Evolutionary conservation across 2,113 vertebrate species (phyloP).

Genomic region (Eupsittula cactorum): DNA sequence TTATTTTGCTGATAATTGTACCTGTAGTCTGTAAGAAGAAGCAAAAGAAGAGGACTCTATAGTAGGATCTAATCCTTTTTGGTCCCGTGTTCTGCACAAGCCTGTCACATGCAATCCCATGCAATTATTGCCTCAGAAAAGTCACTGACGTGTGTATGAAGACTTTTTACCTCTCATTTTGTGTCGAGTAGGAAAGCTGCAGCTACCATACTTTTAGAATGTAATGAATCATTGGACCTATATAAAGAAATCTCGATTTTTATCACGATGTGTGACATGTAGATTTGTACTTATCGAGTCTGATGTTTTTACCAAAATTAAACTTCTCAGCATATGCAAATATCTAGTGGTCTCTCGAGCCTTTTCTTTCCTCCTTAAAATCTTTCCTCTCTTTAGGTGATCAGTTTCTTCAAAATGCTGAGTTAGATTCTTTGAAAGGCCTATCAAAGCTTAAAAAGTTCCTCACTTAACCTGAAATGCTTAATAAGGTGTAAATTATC

Average conservation of each 20-base stretch:
- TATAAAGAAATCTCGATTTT: not conserved
- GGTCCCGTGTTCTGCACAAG: not conserved
- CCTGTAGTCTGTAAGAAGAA: not conserved
- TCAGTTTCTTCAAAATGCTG: not conserved
- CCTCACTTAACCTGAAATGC: not conserved
- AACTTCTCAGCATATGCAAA: not conserved
- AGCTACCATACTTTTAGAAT: not conserved
- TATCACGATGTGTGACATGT: not conserved
- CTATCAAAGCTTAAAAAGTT: not conserved
- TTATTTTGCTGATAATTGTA: not conserved
- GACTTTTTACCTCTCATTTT: not conserved
- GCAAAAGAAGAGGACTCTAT: not conserved
- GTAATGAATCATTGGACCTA: not conserved
- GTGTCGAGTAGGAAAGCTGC: not conserved
- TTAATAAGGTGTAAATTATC: not conserved
- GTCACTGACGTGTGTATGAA: not conserved
- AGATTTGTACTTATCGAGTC: not conserved
- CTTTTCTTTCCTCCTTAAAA: not conserved
- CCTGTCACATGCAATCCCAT: not conserved
- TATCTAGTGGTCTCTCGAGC: not conserved
- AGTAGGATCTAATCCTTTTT: not conserved
- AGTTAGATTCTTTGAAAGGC: not conserved
- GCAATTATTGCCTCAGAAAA: not conserved
- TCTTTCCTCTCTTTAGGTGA: not conserved
- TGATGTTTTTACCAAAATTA: not conserved